phyloP scores from a whole-genome alignment of 2,888 invertebrate genomes.

The Syrphus vitripennis region DNA sequence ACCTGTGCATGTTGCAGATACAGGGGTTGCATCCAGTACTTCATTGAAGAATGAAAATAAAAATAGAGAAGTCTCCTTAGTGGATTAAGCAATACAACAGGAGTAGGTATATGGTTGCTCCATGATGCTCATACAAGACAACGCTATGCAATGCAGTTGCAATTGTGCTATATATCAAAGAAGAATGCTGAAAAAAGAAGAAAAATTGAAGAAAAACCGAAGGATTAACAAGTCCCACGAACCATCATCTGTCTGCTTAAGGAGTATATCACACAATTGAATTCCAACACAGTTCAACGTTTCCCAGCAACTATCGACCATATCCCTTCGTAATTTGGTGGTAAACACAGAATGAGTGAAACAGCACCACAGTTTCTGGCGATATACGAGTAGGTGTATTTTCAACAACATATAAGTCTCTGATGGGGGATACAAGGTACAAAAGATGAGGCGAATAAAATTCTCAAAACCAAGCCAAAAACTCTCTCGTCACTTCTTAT shows the following conservation, averaged over 20 bases:
- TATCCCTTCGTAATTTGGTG: not conserved
- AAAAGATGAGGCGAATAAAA: slow-evolving; percentile 16
- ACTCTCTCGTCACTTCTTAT: slow-evolving; percentile 13
- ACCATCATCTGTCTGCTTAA: slow-evolving; percentile 29
- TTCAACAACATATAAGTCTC: slow-evolving; percentile 14
- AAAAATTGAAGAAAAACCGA: slow-evolving; percentile 5
- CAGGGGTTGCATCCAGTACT: not conserved
- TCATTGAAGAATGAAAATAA: not conserved
- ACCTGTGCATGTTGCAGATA: not conserved
- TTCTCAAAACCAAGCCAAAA: slow-evolving; percentile 39
- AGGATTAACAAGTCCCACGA: slow-evolving; percentile 50
- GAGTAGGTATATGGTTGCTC: no score
- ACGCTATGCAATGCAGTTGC: slow-evolving; percentile 9
- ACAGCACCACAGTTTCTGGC: slow-evolving; percentile 35
- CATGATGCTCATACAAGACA: slow-evolving; percentile 44
- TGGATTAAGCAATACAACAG: slow-evolving; percentile 33
- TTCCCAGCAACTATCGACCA: not conserved
- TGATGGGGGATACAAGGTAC: not conserved
- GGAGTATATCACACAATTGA: slow-evolving; percentile 47
- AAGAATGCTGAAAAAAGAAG: slow-evolving; percentile 32
- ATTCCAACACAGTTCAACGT: slow-evolving; percentile 59
- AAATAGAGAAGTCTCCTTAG: not conserved
- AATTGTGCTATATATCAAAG: slow-evolving; percentile 22
- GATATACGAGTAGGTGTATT: slow-evolving; percentile 45
- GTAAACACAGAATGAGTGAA: not conserved